These are phyloP conservation scores for Ivindomyrus marchei DNA, from an alignment of 2,113 vertebrate species.

Conservation along the genomic window DNA sequence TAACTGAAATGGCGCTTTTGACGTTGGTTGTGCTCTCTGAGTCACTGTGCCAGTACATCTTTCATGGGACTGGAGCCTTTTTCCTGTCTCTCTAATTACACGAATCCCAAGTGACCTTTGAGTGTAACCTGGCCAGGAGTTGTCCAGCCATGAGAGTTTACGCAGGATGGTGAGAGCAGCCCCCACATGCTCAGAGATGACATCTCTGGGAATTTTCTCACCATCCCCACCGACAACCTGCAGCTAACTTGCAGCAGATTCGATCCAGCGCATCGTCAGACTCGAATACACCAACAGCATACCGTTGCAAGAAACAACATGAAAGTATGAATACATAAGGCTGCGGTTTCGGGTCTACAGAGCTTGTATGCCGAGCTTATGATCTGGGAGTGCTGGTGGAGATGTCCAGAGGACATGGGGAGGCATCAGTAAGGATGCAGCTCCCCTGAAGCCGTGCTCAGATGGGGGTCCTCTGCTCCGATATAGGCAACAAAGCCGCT, in stretches of 20 bases:
- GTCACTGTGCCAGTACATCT: no score
- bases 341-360: neutral
- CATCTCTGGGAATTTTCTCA: neutral
- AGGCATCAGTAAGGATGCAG: slow-evolving; percentile 59
- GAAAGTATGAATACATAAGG: neutral
- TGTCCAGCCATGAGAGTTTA: neutral
- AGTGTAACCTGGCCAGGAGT: neutral
- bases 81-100: neutral
- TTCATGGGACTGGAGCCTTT: neutral
- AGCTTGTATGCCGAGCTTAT: neutral
- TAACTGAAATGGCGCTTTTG: neutral
- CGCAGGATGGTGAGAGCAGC: neutral
- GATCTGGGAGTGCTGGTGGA: neutral
- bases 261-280: neutral
- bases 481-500: slow-evolving; percentile 74
- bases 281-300: neutral
- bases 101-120: neutral
- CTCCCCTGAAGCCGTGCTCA: slow-evolving; percentile 57
- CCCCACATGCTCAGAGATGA: neutral
- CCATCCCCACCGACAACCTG: neutral
- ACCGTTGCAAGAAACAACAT: neutral
- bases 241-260: neutral
- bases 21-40: neutral
- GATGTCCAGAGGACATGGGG: neutral
- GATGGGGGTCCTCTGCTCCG: slow-evolving; percentile 64